Evolutionary conservation across 2,888 invertebrate genomes (phyloP).

Genomic region (Chesias legatella): DNA sequence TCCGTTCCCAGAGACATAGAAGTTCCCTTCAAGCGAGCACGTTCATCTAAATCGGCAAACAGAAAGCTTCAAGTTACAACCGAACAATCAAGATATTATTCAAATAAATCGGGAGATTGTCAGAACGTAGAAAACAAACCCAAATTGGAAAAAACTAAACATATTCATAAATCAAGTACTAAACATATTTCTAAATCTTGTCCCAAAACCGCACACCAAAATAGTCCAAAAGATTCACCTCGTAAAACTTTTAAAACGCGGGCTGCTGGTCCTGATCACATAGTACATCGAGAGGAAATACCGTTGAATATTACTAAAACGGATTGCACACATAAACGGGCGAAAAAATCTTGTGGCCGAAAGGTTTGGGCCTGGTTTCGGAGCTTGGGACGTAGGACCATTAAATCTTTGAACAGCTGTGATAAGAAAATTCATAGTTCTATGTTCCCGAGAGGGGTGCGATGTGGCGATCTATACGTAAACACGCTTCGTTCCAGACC

Average conservation of each 20-base stretch:
- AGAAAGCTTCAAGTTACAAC: neutral
- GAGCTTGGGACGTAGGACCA: neutral
- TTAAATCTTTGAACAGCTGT: neutral
- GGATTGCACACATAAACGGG: too few relatives aligned
- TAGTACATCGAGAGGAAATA: too few relatives aligned
- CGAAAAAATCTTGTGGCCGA: neutral
- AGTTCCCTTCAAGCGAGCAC: neutral
- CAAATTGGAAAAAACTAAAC: too few relatives aligned
- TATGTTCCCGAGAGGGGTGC: slow-evolving; percentile 2
- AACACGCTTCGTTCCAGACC: slow-evolving; percentile 26
- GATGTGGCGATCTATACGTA: slow-evolving; percentile 24
- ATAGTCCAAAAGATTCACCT: too few relatives aligned
- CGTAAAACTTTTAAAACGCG: too few relatives aligned
- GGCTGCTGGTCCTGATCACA: too few relatives aligned
- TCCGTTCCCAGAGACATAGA: slow-evolving; percentile 2
- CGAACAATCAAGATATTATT: neutral
- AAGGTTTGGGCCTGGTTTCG: neutral
- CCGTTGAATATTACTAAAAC: too few relatives aligned
- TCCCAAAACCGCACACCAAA: too few relatives aligned
- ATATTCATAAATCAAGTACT: too few relatives aligned
- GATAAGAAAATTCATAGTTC: neutral
- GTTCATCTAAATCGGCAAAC: neutral
- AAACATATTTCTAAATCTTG: too few relatives aligned
- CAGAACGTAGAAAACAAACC: neutral
- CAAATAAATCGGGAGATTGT: neutral